Percentiles rank a stretch among this genome's conserved stretches.
Conservation (phyloP, 2,888 invertebrate species). For the Apoderus coryli region DNA sequence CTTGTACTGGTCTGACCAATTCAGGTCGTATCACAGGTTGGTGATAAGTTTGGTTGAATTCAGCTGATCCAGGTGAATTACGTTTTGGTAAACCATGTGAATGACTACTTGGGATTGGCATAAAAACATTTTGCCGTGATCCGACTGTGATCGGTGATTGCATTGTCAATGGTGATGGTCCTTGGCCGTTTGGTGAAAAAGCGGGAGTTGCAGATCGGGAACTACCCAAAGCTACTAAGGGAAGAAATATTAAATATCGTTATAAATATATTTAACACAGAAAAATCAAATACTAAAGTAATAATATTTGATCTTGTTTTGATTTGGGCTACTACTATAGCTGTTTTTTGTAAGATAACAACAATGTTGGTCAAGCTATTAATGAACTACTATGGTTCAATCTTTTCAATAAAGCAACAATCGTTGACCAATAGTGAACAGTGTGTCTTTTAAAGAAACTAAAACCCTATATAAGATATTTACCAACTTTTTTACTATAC, state of each 20-base stretch:
- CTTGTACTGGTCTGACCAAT: constrained; percentile 49
- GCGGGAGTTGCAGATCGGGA: constrained; percentile 88
- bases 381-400: too few species aligned
- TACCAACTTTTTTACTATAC: too few species aligned
- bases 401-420: too few species aligned
- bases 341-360: too few species aligned
- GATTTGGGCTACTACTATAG: too few species aligned
- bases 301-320: constrained; percentile 1
- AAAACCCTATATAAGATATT: too few species aligned
- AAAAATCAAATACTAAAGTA: constrained; percentile 8
- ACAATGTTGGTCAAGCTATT: too few species aligned
- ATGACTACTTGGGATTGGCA: constrained; percentile 64
- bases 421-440: too few species aligned
- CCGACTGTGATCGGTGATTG: constrained; percentile 56
- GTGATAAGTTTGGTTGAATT: constrained; percentile 28
- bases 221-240: constrained; percentile 77
- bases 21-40: constrained; percentile 45
- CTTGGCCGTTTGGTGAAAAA: constrained; percentile 61
- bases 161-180: constrained; percentile 50
- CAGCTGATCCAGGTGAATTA: constrained; percentile 33
- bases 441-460: too few species aligned
- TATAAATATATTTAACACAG: too few species aligned
- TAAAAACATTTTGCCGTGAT: constrained; percentile 75
- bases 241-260: constrained; percentile 7
- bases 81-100: constrained; percentile 33